Conservation (phyloP, 1,140 invertebrate species). For the Caenorhabditis inopinata region DNA sequence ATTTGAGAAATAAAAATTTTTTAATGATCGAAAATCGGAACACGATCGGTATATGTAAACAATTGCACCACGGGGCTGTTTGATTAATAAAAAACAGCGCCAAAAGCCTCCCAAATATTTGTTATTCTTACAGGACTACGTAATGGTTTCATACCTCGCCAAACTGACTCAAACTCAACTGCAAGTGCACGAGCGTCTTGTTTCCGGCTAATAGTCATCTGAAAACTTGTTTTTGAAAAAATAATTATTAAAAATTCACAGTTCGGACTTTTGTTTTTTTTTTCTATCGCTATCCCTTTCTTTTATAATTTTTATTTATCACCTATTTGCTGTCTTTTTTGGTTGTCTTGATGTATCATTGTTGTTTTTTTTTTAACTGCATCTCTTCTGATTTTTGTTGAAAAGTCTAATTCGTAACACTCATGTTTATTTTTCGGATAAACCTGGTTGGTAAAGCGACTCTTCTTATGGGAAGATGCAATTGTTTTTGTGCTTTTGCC, state of each 20-base stretch:
- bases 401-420: background rate
- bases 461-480: background rate
- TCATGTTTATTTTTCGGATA: no score
- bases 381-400: no score
- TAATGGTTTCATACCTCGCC: conserved; percentile 64
- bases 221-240: background rate
- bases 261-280: background rate
- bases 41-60: no score
- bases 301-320: background rate
- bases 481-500: background rate
- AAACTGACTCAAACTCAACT: conserved; percentile 63
- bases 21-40: no score
- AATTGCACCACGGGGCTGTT: background rate
- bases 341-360: background rate
- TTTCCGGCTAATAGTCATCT: conserved; percentile 11
- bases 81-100: background rate
- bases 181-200: conserved; percentile 58
- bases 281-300: background rate
- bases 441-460: no score
- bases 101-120: background rate
- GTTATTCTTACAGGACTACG: conserved; percentile 56
- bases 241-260: background rate
- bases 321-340: background rate
- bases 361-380: background rate
- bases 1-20: no score